phyloP scores from a whole-genome alignment of 2,113 vertebrate species.

The Dolichallabes microphthalmus region DNA sequence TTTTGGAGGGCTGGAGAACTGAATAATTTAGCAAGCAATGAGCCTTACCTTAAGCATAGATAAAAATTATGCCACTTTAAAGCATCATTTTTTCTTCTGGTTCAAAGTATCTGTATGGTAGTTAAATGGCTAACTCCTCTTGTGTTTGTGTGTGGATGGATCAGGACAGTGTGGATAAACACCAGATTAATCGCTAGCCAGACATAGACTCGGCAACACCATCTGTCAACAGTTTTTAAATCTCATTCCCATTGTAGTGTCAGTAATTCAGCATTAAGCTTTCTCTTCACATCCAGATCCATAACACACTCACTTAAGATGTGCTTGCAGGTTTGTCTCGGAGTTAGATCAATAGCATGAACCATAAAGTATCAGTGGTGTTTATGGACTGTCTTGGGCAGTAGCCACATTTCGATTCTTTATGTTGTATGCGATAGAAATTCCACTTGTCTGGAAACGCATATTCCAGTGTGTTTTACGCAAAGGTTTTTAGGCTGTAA shows the following conservation, averaged over 20 bases:
- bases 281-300: slow-evolving; percentile 21
- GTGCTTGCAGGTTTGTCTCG: not conserved
- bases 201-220: not conserved
- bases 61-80: slow-evolving; percentile 13
- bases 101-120: not conserved
- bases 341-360: slow-evolving; percentile 14
- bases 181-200: not conserved
- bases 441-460: not conserved
- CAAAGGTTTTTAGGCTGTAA: not conserved
- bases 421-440: not conserved
- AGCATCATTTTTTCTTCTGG: not conserved
- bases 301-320: slow-evolving; percentile 3
- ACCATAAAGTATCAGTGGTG: not conserved
- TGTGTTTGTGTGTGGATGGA: not conserved
- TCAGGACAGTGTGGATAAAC: not conserved
- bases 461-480: not conserved
- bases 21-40: slow-evolving; percentile 4
- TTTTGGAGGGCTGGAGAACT: not conserved
- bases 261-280: slow-evolving; percentile 13
- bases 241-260: not conserved
- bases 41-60: not conserved
- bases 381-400: not conserved
- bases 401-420: slow-evolving; percentile 6
- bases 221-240: not conserved
- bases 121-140: not conserved